Evolutionary conservation across 2,113 vertebrate genomes (phyloP).

Genomic region (Corythoichthys haematopterus): DNA sequence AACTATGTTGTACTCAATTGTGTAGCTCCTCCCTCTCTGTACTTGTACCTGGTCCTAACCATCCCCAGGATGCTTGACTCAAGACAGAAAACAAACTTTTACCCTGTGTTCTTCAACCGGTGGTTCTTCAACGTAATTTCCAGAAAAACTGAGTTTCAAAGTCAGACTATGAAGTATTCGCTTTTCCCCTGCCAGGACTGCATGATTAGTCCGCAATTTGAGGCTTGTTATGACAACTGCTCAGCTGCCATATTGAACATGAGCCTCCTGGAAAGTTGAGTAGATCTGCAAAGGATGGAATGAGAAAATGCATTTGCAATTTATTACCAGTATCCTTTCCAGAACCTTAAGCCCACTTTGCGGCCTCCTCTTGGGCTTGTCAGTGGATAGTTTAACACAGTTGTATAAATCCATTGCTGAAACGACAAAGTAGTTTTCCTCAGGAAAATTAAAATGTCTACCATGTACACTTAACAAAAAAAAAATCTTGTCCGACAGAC

Average conservation of each 20-base stretch:
- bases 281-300: neutral
- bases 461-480: neutral
- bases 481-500: neutral
- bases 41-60: neutral
- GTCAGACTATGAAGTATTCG: slow-evolving; percentile 15
- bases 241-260: neutral
- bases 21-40: neutral
- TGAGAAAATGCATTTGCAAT: neutral
- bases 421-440: neutral
- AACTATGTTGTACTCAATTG: neutral
- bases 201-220: slow-evolving; percentile 17
- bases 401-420: neutral
- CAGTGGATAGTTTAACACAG: neutral
- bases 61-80: neutral
- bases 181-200: neutral
- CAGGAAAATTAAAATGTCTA: neutral
- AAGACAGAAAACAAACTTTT: neutral
- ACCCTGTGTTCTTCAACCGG: neutral
- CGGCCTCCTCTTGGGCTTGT: neutral
- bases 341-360: neutral
- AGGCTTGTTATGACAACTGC: slow-evolving; percentile 16
- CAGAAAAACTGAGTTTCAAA: slow-evolving; percentile 7
- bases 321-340: neutral
- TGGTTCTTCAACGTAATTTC: neutral
- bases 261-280: neutral